Conservation (phyloP, 2,797 vertebrate species). For the Mormyrops boulengeri region DNA sequence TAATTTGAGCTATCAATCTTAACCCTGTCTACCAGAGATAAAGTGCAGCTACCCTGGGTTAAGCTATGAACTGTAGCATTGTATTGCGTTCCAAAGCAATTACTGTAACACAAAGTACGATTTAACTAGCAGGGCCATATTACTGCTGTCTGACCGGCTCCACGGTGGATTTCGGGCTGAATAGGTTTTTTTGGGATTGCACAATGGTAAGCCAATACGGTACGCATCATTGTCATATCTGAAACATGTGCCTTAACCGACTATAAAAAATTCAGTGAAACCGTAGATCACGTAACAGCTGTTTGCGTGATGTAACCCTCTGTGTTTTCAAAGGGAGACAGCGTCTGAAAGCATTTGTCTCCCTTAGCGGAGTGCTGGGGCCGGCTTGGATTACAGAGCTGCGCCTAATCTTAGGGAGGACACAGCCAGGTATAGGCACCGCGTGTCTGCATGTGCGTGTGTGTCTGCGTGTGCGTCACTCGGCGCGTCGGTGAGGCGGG, state of each 20-base stretch:
- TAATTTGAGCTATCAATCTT: conserved; percentile 43
- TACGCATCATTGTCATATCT: conserved; percentile 27
- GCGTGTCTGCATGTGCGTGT: neutral
- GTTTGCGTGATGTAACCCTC: conserved; percentile 23
- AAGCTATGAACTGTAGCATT: conserved; percentile 40
- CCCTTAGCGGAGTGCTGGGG: conserved; percentile 45
- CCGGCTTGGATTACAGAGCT: conserved; percentile 46
- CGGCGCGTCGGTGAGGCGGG: neutral
- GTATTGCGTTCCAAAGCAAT: conserved; percentile 41
- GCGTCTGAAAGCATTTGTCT: conserved; percentile 54
- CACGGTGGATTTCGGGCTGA: conserved; percentile 34
- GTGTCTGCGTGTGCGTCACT: conserved; percentile 21
- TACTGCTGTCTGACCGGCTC: conserved; percentile 34
- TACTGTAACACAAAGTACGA: conserved; percentile 34
- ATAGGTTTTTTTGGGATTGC: conserved; percentile 32
- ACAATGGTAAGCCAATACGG: conserved; percentile 29
- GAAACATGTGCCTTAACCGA: conserved; percentile 31
- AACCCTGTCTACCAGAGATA: conserved; percentile 36
- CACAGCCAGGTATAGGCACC: conserved; percentile 34
- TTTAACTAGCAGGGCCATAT: conserved; percentile 38
- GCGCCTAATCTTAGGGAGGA: conserved; percentile 46
- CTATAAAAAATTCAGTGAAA: conserved; percentile 28
- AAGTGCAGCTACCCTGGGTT: conserved; percentile 38
- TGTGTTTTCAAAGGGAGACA: conserved; percentile 20
- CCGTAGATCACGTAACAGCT: conserved; percentile 27